Percentiles rank a stretch among this genome's conserved stretches.
These are phyloP conservation scores for Brachionus manjavacas DNA, from an alignment of 1,140 invertebrate genomes.

Conservation along the genomic window DNA sequence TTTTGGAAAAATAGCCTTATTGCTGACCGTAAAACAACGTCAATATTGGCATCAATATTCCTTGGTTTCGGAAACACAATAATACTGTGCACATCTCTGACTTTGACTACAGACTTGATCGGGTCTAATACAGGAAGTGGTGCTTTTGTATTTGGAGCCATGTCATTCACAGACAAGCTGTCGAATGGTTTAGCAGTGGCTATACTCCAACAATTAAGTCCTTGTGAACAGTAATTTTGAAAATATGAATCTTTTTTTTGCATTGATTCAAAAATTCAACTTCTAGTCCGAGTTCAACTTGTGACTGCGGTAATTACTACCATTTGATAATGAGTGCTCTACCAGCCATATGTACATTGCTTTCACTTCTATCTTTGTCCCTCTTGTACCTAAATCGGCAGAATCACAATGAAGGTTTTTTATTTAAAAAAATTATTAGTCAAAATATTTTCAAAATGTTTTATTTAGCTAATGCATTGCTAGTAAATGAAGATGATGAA, in stretches of 20 bases:
- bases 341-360: neutral
- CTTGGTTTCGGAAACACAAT: conserved; percentile 76
- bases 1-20: conserved; percentile 44
- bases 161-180: conserved; percentile 91
- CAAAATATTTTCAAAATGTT: neutral
- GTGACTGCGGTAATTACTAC: neutral
- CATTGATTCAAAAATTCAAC: neutral
- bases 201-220: conserved; percentile 68
- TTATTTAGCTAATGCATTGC: neutral
- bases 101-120: conserved; percentile 82
- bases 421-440: neutral
- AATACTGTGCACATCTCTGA: conserved; percentile 79
- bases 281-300: neutral
- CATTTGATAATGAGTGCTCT: neutral
- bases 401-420: neutral
- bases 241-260: neutral
- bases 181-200: conserved; percentile 77
- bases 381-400: neutral
- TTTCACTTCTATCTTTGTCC: neutral
- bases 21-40: conserved; percentile 67
- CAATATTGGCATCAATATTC: conserved; percentile 63
- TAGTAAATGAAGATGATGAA: neutral
- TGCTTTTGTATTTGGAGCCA: conserved; percentile 90
- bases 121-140: conserved; percentile 73
- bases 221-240: conserved; percentile 48